phyloP scores from a whole-genome alignment of 2,113 vertebrate genomes.

The Rhadina sibilatrix region DNA sequence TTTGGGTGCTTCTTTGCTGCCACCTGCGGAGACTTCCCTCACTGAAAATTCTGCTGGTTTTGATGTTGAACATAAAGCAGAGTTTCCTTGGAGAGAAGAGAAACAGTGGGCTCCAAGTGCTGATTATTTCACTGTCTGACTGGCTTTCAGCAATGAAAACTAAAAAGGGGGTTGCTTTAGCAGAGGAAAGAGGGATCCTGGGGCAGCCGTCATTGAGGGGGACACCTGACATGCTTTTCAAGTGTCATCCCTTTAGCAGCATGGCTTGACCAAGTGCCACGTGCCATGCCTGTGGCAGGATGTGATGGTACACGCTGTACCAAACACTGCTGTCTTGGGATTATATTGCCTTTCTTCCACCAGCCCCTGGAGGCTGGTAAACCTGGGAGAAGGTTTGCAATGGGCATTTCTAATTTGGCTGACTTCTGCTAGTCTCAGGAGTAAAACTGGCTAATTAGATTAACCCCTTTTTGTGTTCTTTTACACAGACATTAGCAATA shows the following conservation, averaged over 20 bases:
- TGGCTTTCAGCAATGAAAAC: neutral
- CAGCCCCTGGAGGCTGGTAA: neutral
- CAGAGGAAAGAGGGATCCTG: neutral
- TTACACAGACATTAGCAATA: neutral
- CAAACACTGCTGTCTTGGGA: neutral
- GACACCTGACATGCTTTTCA: neutral
- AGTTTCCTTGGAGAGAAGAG: constrained; percentile 33
- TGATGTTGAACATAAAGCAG: neutral
- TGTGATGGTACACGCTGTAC: neutral
- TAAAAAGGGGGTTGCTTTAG: neutral
- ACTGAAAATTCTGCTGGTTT: neutral
- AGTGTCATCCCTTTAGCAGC: neutral
- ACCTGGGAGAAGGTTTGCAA: neutral
- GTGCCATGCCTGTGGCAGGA: rapidly evolving
- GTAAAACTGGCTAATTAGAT: constrained; percentile 20
- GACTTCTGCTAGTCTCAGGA: neutral
- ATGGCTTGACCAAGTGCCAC: rapidly evolving
- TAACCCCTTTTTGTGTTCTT: neutral
- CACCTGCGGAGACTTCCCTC: neutral
- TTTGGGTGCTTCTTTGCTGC: neutral
- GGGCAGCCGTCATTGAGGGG: rapidly evolving
- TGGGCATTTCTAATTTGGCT: constrained; percentile 46
- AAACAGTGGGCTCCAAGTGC: neutral
- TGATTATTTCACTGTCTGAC: neutral
- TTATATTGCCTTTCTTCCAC: neutral